Evolutionary conservation across 2,888 invertebrate species (phyloP).

Genomic region (Lacanobia wlatinum): DNA sequence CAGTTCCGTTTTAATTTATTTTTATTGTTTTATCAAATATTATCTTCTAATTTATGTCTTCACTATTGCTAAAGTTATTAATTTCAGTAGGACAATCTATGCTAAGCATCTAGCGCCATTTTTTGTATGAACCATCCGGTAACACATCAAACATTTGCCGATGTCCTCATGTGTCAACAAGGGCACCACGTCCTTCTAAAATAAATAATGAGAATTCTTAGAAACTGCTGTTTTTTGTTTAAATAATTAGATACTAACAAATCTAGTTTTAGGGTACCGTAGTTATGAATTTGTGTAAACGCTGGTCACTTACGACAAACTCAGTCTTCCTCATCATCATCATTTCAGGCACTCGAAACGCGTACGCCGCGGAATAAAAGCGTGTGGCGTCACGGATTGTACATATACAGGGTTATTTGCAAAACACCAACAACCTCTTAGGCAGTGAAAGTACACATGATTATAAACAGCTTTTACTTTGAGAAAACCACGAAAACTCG

Average conservation of each 20-base stretch:
- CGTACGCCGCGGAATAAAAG: too few relatives aligned
- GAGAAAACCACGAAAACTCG: too few relatives aligned
- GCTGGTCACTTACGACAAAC: too few relatives aligned
- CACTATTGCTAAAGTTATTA: background rate
- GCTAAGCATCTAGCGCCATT: background rate
- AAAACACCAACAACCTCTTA: too few relatives aligned
- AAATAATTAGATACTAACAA: background rate
- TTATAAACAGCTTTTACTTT: too few relatives aligned
- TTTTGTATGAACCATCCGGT: background rate
- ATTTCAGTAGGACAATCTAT: background rate
- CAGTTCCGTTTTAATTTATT: background rate
- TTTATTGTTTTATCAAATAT: background rate
- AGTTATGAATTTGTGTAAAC: too few relatives aligned
- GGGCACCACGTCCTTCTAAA: slow-evolving; percentile 20
- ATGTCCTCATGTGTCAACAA: slow-evolving; percentile 7
- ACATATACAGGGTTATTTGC: too few relatives aligned
- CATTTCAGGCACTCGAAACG: background rate
- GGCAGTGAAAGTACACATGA: too few relatives aligned
- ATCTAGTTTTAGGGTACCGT: slow-evolving; percentile 5
- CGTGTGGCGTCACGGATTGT: too few relatives aligned
- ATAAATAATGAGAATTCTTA: slow-evolving; percentile 17
- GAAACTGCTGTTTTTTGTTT: slow-evolving; percentile 7
- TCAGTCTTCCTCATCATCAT: background rate
- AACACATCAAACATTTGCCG: slow-evolving; percentile 16
- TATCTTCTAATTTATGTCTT: background rate